Conservation (phyloP, 2,797 vertebrate genomes). For the Siniperca obscura region DNA sequence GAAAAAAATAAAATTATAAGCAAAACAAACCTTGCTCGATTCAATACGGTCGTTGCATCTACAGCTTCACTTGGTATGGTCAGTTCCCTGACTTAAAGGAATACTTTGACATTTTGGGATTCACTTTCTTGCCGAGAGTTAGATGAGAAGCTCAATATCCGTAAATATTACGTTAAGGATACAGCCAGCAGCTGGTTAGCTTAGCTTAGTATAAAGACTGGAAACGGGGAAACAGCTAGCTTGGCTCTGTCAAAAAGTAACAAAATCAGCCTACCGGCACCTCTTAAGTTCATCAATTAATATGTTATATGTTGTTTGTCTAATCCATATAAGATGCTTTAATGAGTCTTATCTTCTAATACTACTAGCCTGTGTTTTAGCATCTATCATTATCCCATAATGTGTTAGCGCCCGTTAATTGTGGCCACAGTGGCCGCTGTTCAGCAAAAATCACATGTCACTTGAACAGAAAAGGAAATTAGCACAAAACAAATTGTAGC, state of each 20-base stretch:
- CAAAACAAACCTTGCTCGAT: not conserved
- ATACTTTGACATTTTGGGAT: not conserved
- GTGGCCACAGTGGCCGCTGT: not conserved
- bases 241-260: not conserved
- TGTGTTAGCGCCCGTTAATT: not conserved
- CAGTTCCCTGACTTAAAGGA: not conserved
- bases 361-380: not conserved
- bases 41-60: not conserved
- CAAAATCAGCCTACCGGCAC: not conserved
- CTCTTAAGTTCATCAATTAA: not conserved
- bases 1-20: not conserved
- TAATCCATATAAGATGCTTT: not conserved
- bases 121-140: not conserved
- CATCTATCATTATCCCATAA: not conserved
- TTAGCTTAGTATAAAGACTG: not conserved
- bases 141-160: not conserved
- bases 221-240: not conserved
- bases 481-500: conserved; percentile 44
- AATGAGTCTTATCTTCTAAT: not conserved
- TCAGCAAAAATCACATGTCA: not conserved
- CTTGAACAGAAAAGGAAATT: not conserved
- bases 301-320: not conserved
- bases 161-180: not conserved
- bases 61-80: not conserved
- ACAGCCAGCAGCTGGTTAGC: not conserved